Base-by-base conservation (phyloP, 2,113 vertebrate species). In the Synchiropus splendidus region DNA sequence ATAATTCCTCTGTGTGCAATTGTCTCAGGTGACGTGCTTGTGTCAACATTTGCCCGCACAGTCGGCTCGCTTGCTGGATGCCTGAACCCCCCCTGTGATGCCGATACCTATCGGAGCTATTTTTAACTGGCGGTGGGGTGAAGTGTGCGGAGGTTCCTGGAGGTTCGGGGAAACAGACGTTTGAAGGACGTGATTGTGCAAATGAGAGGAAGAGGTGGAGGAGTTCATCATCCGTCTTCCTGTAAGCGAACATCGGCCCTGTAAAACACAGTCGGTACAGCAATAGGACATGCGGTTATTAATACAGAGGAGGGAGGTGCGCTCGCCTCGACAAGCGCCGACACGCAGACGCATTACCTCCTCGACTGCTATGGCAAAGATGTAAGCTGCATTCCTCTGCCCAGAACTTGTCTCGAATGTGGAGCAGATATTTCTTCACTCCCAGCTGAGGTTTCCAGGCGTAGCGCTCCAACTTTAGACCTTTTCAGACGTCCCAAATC, bases 281-380 rank as follows among this genome's bases (percentile, higher is more conserved):
- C 70, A 63, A 70, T 72, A 75, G 71, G 61, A 72, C 76, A 66
- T 57, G 59, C 57, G 42, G 71, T 79, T 83, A 85, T 84, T 86
- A 82, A 82, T 76, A 74, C 66, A 67, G 74, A 58, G 70, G 80
- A 78, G 71, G 72, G 77, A 79, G 72, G 72, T 49, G 73, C 52
- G n/a, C 74, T 72, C 48, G 36, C 62, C 61, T 64, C 67, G 70
- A 84, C 85, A 82, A 83, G 85, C 64, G 70, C 75, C 74, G 51
- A 82, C 85, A 85, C 44, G 85, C 60, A 65, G 75, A 67, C 51
- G 57, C 77, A 86, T 86, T 84, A 85, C 84, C 78, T 85, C 61
- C 51, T 45, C 65, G 77, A 66, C 84, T 85, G 80, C 80, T 82
- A 85, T 85, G 83, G 83, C 79, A 81, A 74, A 76, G 83, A 85